Conservation (phyloP, 2,797 vertebrate genomes). For the Zalophus californianus region DNA sequence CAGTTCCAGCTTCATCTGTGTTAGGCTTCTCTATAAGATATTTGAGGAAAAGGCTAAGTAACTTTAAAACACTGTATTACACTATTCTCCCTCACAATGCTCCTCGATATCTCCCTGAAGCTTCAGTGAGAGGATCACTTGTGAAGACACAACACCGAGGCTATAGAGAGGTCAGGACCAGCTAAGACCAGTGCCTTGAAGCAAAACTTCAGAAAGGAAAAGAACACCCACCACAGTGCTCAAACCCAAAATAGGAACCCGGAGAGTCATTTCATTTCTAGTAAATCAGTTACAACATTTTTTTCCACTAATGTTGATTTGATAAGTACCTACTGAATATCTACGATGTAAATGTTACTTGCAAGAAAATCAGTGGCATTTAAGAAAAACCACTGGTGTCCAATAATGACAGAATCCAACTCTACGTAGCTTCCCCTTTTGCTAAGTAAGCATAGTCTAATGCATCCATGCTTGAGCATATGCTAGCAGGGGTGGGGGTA, state of each 20-base stretch:
- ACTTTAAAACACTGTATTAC: not conserved
- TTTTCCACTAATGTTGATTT: constrained; percentile 1
- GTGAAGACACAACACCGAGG: not conserved
- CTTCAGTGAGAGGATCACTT: not conserved
- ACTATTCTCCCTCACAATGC: not conserved
- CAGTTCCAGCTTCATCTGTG: not conserved
- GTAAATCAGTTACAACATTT: not conserved
- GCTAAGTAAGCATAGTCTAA: constrained; percentile 3
- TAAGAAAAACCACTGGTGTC: not conserved
- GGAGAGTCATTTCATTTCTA: not conserved
- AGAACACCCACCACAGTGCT: not conserved
- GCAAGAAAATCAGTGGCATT: constrained; percentile 13
- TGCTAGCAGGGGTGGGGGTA: not conserved
- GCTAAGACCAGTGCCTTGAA: not conserved
- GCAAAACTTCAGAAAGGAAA: constrained; percentile 25
- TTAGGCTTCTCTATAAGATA: not conserved
- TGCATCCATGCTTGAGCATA: not conserved
- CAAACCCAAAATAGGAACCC: not conserved
- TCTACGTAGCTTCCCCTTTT: not conserved
- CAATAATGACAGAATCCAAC: not conserved
- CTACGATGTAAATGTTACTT: not conserved
- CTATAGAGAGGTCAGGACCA: not conserved
- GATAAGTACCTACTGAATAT: not conserved
- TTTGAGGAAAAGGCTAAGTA: not conserved
- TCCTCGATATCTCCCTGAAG: not conserved